Conservation (phyloP, 2,113 vertebrate species). For the Desmodus rotundus region DNA sequence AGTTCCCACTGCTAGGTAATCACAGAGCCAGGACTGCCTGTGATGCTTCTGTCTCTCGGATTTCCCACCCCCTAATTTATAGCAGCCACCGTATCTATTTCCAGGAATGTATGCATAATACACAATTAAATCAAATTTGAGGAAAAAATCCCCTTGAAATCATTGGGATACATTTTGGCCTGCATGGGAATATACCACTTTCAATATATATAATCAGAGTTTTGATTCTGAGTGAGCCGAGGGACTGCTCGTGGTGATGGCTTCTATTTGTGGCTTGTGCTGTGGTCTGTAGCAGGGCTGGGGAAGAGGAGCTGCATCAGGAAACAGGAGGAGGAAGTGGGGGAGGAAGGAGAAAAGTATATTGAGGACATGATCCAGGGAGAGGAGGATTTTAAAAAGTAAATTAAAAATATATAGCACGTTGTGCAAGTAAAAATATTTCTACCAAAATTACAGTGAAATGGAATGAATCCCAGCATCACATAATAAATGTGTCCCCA, state of each 20-base stretch:
- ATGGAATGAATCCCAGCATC: neutral
- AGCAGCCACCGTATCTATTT: neutral
- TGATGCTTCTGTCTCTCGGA: neutral
- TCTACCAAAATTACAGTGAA: conserved; percentile 43
- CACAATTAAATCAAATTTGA: neutral
- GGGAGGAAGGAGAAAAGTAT: neutral
- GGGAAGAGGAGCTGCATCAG: neutral
- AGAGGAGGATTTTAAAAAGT: conserved; percentile 25
- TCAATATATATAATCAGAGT: neutral
- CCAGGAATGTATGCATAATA: neutral
- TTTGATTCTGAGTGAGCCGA: neutral
- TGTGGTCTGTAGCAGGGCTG: neutral
- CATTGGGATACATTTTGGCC: neutral
- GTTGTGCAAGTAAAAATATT: conserved; percentile 53
- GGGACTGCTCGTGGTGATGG: neutral
- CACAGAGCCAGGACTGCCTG: neutral
- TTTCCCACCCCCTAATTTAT: neutral
- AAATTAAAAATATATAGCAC: conserved; percentile 55
- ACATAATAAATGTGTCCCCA: conserved; percentile 13
- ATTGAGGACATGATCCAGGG: conserved; percentile 31
- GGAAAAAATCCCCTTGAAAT: neutral
- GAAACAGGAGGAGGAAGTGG: neutral
- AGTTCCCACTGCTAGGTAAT: neutral
- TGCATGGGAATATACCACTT: neutral
- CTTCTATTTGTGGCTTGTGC: neutral